Conservation (phyloP, 2,797 vertebrate genomes). For the Malacoraja senta region DNA sequence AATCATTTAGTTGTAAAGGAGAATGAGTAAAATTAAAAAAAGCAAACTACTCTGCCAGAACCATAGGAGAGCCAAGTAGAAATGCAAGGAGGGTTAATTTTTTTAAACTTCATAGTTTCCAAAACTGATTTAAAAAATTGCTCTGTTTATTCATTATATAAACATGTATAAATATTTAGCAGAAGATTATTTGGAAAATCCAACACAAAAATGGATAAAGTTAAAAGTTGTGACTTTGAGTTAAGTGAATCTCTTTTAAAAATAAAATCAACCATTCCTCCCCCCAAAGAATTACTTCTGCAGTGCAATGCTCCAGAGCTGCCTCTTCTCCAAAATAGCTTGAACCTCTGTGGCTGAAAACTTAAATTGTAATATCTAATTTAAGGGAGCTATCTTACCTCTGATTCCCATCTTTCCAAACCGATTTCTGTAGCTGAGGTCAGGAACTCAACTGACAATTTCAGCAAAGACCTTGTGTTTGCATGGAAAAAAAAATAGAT, state of each 20-base stretch:
- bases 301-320: neutral
- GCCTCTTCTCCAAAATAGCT: neutral
- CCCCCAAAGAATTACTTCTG: neutral
- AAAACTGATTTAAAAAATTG: neutral
- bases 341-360: neutral
- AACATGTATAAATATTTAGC: neutral
- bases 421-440: neutral
- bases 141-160: neutral
- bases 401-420: neutral
- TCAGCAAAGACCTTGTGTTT: constrained; percentile 18
- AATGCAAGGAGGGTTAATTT: neutral
- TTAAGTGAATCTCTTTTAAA: neutral
- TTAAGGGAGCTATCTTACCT: constrained; percentile 5
- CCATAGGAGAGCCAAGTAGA: neutral
- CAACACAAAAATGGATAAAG: neutral
- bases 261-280: neutral
- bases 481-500: neutral
- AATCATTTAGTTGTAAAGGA: neutral
- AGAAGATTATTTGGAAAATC: neutral
- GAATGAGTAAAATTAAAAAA: neutral
- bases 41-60: neutral
- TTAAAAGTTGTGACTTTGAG: neutral
- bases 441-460: constrained; percentile 26
- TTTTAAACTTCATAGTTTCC: neutral
- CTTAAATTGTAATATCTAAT: constrained; percentile 10